Conservation (phyloP, 2,113 vertebrate species). For the Nansenia antarctica region DNA sequence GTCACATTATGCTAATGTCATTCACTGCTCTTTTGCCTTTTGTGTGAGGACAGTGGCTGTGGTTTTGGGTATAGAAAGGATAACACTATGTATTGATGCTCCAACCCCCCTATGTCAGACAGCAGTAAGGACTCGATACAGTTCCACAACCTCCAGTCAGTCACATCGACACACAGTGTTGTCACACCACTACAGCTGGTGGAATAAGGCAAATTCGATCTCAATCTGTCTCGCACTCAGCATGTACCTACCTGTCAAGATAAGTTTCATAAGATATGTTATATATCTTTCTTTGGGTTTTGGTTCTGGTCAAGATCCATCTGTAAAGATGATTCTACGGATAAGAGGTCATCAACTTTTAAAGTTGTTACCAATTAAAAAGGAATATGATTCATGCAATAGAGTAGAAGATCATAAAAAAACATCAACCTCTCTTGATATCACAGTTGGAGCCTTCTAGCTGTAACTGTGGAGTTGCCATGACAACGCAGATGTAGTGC, state of each 20-base stretch:
- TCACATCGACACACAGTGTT: neutral
- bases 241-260: neutral
- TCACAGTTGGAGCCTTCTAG: neutral
- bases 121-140: neutral
- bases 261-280: neutral
- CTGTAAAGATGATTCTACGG: too few species aligned
- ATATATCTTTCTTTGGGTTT: neutral
- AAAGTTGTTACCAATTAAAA: neutral
- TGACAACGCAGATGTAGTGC: neutral
- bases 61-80: neutral
- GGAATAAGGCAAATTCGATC: neutral
- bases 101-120: neutral
- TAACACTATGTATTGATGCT: neutral
- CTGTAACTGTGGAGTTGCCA: neutral
- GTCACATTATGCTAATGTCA: neutral
- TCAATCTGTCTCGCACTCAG: neutral
- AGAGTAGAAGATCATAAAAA: neutral
- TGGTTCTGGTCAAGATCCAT: too few species aligned
- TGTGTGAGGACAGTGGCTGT: constrained; percentile 2
- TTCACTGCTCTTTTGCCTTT: neutral
- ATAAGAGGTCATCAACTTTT: neutral
- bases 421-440: neutral
- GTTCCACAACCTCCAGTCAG: neutral
- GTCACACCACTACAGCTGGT: neutral
- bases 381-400: neutral